Percentiles rank a stretch among this genome's conserved stretches.
These are phyloP conservation scores for Chaetorhynchus papuensis DNA, from an alignment of 2,113 vertebrate genomes.

Conservation along the genomic window DNA sequence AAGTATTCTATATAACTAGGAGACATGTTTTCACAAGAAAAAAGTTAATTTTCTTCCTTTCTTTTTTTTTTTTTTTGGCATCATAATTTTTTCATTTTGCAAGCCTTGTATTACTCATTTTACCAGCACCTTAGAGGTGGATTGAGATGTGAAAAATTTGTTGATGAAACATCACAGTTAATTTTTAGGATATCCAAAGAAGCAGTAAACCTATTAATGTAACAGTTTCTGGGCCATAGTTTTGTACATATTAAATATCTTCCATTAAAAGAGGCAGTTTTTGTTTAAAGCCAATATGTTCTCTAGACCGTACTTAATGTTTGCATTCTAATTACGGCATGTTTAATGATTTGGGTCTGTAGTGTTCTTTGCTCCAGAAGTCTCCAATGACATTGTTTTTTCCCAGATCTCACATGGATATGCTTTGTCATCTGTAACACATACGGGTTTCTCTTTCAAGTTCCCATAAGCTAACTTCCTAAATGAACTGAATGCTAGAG, in stretches of 20 bases:
- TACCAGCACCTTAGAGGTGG: background rate
- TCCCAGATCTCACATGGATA: background rate
- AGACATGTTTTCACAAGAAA: background rate
- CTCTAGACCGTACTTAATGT: background rate
- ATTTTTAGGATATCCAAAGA: background rate
- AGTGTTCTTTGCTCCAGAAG: background rate
- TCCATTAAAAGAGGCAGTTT: background rate
- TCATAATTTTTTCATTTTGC: background rate
- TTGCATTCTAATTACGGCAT: background rate
- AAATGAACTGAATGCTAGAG: background rate
- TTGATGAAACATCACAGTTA: background rate
- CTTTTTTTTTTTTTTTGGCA: background rate
- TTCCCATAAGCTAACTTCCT: background rate
- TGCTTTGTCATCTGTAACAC: background rate
- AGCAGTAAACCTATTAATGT: background rate
- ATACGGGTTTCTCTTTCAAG: background rate
- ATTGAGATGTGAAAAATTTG: background rate
- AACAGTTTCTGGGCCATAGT: background rate
- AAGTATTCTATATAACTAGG: background rate
- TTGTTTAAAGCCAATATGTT: background rate
- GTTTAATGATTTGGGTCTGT: background rate
- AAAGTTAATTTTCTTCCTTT: background rate
- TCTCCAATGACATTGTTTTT: background rate
- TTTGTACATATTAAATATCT: background rate
- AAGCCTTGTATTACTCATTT: background rate